Base-by-base conservation (phyloP, 2,113 vertebrate genomes). In the Monopterus albus region DNA sequence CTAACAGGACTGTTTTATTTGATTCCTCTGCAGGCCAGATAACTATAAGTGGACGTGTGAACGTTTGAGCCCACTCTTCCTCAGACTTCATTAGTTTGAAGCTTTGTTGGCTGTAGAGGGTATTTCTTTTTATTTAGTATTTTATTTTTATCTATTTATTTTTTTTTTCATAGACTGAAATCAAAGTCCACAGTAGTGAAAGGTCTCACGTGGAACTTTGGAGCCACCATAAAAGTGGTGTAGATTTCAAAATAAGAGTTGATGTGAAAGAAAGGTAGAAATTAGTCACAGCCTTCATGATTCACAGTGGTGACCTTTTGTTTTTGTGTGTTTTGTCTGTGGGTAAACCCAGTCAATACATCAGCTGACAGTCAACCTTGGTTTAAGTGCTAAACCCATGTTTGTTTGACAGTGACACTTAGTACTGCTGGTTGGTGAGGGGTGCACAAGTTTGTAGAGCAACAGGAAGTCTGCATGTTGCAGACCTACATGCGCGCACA, bases 151-250 rank as follows among this genome's bases (percentile, higher is more conserved):
- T n/a, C n/a, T n/a, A n/a, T n/a, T n/a, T n/a, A n/a, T n/a, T n/a
- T n/a, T n/a, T n/a, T n/a, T n/a, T n/a, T n/a, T n/a, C n/a, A n/a
- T n/a, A n/a, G n/a, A n/a, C n/a, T n/a, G n/a, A n/a, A n/a, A n/a
- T 60, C 21, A 43, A 70, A 68, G 25, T 51, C 53, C 31, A 9
- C 8, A 40, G 18, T 1, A 2, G 21, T 47, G 18, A 72, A 78
- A 76, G 66, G 81, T 75, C 40, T 45, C 14, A 57, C 8, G 13
- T n/a, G 13, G 71, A 45, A 81, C 71, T 87, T 79, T 84, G 75
- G 71, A 81, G 60, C 49, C 10, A 1, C 39, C 49, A 75, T 80
- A 72, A 75, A 80, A 53, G 25, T 17, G 12, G 12, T 45, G 20
- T 3, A 33, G 20, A 55, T 39, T 58, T 42, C 31, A 62, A 55